Evolutionary conservation across 2,113 vertebrate genomes (phyloP).

Genomic region (Uria lomvia): DNA sequence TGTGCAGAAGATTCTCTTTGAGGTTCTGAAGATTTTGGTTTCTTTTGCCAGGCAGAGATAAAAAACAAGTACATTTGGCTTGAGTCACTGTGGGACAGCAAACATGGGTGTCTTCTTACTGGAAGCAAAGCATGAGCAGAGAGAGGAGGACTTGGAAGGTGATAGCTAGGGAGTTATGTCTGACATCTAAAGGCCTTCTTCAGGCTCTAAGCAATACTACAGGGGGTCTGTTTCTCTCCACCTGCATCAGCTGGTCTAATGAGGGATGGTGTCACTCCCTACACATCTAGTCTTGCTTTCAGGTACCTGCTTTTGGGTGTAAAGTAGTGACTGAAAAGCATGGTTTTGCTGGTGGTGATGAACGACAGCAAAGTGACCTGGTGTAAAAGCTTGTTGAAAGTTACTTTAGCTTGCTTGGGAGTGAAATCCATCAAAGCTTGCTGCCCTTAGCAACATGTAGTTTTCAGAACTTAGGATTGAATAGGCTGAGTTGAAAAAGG

Average conservation of each 20-base stretch:
- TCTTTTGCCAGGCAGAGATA: not conserved
- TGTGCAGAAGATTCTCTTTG: not conserved
- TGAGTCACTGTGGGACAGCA: not conserved
- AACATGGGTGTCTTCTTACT: not conserved
- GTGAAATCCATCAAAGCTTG: not conserved
- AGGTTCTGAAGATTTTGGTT: not conserved
- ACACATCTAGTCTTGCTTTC: not conserved
- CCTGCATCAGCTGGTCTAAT: not conserved
- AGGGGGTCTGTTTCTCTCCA: not conserved
- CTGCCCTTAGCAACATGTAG: not conserved
- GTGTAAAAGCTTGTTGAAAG: not conserved
- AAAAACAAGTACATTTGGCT: not conserved
- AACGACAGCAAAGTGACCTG: not conserved
- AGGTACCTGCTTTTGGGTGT: not conserved
- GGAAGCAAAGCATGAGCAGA: not conserved
- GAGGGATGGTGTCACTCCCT: not conserved
- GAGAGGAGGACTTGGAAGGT: not conserved
- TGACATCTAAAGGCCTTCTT: not conserved
- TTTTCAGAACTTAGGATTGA: constrained; percentile 2
- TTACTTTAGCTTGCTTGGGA: not conserved
- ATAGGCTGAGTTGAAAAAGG: constrained; percentile 11
- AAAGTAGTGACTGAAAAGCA: not conserved
- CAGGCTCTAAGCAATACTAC: not conserved
- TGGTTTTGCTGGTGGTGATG: not conserved
- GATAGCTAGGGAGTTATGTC: not conserved